Conservation (phyloP, 2,888 invertebrate genomes). For the Philonicus albiceps region DNA sequence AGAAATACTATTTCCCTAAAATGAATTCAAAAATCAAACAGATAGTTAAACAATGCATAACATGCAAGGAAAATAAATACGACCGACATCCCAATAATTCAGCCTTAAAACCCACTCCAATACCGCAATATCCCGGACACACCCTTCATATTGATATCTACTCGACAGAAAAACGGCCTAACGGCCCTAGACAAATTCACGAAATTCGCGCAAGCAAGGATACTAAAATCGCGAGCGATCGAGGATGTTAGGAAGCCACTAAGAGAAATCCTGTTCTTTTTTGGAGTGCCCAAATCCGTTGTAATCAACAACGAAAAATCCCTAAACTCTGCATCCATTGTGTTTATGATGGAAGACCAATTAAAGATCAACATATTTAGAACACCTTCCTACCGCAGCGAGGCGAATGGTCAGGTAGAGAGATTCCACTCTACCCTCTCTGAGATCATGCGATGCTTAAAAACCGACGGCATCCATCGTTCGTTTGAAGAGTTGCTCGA, state of each 20-base stretch:
- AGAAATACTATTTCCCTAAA: constrained; percentile 9
- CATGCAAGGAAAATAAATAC: constrained; percentile 40
- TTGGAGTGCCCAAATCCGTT: constrained; percentile 46
- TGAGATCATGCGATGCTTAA: too few species aligned
- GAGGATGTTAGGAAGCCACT: constrained; percentile 40
- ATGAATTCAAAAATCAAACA: background rate
- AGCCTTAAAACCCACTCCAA: constrained; percentile 42
- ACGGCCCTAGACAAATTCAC: constrained; percentile 34
- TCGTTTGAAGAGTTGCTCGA: too few species aligned
- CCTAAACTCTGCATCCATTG: constrained; percentile 46
- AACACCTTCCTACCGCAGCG: constrained; percentile 47
- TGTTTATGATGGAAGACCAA: constrained; percentile 47
- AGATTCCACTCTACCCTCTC: too few species aligned
- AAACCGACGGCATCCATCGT: too few species aligned
- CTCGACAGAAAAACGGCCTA: constrained; percentile 40
- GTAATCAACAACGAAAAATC: too few species aligned
- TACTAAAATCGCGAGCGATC: constrained; percentile 36
- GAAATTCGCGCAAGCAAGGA: background rate
- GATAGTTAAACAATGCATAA: background rate
- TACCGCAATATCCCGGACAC: constrained; percentile 47
- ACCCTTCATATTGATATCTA: constrained; percentile 48
- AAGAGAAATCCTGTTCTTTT: constrained; percentile 45
- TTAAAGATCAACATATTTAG: constrained; percentile 46
- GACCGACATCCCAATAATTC: constrained; percentile 46
- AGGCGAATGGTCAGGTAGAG: too few species aligned